Conservation (phyloP, 1,140 invertebrate genomes). For the Brachionus manjavacas region DNA sequence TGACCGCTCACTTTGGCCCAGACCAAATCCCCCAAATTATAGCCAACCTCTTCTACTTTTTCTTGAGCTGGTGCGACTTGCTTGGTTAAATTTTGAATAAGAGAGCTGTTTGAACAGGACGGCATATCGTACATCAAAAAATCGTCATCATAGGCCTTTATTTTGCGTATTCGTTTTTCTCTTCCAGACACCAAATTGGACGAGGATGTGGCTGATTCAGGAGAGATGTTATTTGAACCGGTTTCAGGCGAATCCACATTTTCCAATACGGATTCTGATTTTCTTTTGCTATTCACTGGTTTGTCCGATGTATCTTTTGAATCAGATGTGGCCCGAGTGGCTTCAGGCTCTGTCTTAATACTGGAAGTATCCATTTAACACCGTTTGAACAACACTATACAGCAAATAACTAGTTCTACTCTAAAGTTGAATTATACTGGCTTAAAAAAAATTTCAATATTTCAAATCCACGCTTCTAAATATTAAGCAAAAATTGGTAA, state of each 20-base stretch:
- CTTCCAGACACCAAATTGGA: conserved; percentile 5
- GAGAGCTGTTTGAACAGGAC: neutral
- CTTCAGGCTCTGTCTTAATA: neutral
- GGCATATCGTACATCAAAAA: conserved; percentile 17
- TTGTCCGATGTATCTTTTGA: neutral
- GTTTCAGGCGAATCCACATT: neutral
- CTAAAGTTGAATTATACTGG: conserved; percentile 24
- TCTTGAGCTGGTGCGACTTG: conserved; percentile 13
- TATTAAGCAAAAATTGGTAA: neutral
- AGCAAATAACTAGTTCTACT: neutral
- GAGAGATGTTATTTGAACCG: neutral
- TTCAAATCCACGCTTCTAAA: conserved; percentile 27
- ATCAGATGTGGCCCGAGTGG: neutral
- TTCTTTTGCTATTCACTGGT: neutral
- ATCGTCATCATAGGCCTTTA: conserved; percentile 29
- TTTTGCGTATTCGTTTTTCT: conserved; percentile 31
- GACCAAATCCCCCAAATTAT: conserved; percentile 10
- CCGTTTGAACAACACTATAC: neutral
- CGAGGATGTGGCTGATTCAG: neutral
- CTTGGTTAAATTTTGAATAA: conserved; percentile 12
- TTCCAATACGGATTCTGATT: neutral
- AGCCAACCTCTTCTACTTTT: neutral
- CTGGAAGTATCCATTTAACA: neutral
- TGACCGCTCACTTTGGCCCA: conserved; percentile 38
- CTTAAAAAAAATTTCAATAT: conserved; percentile 10